Evolutionary conservation across 2,113 vertebrate species (phyloP).

Genomic region (Rhinoderma darwinii): DNA sequence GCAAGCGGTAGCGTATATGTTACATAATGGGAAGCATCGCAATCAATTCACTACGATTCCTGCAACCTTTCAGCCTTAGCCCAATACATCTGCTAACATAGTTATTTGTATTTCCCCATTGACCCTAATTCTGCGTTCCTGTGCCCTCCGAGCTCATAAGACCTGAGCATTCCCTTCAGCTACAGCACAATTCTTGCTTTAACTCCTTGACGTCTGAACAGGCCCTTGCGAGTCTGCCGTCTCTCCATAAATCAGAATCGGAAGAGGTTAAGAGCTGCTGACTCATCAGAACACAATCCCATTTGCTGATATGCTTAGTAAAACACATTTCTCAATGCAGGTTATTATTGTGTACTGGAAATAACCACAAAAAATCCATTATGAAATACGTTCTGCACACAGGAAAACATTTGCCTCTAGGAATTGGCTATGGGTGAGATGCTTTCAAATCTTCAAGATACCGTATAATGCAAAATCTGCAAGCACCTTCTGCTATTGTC

Average conservation of each 20-base stretch:
- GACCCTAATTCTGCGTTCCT: constrained; percentile 41
- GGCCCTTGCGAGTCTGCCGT: no score
- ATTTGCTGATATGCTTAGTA: constrained; percentile 24
- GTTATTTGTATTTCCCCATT: constrained; percentile 40
- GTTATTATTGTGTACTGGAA: constrained; percentile 40
- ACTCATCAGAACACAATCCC: constrained; percentile 21
- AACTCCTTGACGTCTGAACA: constrained; percentile 11
- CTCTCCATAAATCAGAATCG: background rate
- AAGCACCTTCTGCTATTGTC: background rate
- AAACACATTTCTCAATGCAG: constrained; percentile 32
- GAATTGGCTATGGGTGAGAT: constrained; percentile 6
- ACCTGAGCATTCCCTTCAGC: constrained; percentile 40
- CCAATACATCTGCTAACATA: constrained; percentile 10
- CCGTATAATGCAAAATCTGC: constrained; percentile 4
- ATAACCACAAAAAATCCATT: constrained; percentile 20
- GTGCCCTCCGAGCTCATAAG: constrained; percentile 16
- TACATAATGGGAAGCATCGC: background rate
- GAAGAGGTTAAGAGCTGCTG: constrained; percentile 34
- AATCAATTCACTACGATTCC: constrained; percentile 6
- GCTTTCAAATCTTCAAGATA: background rate
- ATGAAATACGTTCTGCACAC: constrained; percentile 6
- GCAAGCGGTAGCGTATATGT: background rate
- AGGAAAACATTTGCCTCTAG: constrained; percentile 26
- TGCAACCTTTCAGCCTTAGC: constrained; percentile 13
- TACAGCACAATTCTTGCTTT: background rate